Evolutionary conservation across 2,888 invertebrate genomes (phyloP).

Genomic region (Yponomeuta malinellus): DNA sequence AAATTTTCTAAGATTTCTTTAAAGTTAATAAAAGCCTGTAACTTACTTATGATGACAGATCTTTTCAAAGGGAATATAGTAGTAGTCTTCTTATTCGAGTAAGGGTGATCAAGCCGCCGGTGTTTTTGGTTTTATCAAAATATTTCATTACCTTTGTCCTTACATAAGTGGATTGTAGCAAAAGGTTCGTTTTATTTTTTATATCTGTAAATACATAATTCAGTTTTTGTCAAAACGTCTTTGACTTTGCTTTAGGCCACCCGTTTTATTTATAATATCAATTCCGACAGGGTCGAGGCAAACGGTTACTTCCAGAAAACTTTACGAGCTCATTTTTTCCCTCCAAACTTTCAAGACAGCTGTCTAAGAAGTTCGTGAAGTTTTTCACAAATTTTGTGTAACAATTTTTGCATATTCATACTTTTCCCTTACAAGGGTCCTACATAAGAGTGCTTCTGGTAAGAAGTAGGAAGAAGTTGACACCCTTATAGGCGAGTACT

Average conservation of each 20-base stretch:
- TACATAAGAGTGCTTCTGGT: background rate
- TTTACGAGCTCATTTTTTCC: background rate
- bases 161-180: no score
- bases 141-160: no score
- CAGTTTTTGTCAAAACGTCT: background rate
- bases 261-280: background rate
- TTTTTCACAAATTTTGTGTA: background rate
- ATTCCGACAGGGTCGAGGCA: background rate
- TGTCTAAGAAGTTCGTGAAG: background rate
- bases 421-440: background rate
- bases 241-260: background rate
- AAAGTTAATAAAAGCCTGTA: no score
- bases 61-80: no score
- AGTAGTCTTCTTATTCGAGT: no score
- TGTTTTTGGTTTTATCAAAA: no score
- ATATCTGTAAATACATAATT: no score
- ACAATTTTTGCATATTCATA: background rate
- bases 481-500: background rate
- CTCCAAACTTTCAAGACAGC: background rate
- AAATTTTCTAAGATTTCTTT: no score
- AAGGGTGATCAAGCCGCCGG: no score
- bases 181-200: no score
- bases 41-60: no score
- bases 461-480: background rate
- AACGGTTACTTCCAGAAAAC: background rate